phyloP scores from a whole-genome alignment of 2,113 vertebrate genomes.

The Brachyistius frenatus region DNA sequence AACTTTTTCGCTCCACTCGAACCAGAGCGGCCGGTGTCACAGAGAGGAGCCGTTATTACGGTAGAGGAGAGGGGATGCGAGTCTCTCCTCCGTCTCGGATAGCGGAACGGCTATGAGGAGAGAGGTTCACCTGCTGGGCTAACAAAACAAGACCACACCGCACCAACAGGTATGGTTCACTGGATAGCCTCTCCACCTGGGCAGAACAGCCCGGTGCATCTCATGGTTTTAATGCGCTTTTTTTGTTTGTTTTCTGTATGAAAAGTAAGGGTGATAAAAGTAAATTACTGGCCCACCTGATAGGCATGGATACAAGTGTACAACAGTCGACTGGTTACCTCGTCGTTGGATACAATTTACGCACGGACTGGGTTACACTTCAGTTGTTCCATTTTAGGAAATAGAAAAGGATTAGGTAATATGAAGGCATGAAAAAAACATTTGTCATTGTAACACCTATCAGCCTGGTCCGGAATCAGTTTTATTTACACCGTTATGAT shows the following conservation, averaged over 20 bases:
- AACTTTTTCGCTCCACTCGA: slow-evolving; percentile 71
- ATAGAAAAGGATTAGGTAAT: slow-evolving; percentile 17
- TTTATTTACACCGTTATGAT: slow-evolving; percentile 34
- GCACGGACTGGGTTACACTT: slow-evolving; percentile 22
- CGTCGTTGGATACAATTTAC: slow-evolving; percentile 29
- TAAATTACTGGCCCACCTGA: slow-evolving; percentile 9
- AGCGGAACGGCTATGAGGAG: slow-evolving; percentile 81
- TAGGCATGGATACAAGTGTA: background rate
- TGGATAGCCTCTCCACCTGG: background rate
- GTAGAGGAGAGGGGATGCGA: slow-evolving; percentile 75
- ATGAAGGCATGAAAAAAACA: slow-evolving; percentile 28
- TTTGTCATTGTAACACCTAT: background rate
- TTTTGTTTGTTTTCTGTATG: background rate
- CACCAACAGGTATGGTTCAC: slow-evolving; percentile 81
- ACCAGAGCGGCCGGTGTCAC: slow-evolving; percentile 56
- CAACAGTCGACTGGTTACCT: background rate
- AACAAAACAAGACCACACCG: slow-evolving; percentile 76
- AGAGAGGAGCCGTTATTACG: slow-evolving; percentile 60
- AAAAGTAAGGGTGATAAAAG: slow-evolving; percentile 52
- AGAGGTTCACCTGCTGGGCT: slow-evolving; percentile 76
- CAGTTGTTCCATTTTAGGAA: slow-evolving; percentile 11
- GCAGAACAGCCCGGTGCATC: background rate
- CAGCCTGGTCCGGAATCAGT: background rate
- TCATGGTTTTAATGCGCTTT: background rate
- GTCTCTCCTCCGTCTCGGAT: slow-evolving; percentile 72